Base-by-base conservation (phyloP, 2,113 vertebrate genomes). In the Lagopus leucura region DNA sequence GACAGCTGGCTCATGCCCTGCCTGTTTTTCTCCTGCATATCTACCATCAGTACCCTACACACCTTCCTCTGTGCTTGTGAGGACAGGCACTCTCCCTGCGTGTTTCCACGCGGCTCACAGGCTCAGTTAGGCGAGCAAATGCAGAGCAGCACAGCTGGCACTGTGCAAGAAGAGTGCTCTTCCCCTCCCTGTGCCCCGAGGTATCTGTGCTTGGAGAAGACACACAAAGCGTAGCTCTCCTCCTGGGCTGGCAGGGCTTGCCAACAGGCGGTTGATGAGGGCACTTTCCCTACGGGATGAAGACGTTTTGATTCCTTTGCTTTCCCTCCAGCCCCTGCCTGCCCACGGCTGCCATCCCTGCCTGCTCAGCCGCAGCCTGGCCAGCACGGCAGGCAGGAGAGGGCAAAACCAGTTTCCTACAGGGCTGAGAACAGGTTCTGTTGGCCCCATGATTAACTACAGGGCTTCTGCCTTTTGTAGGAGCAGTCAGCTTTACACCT, bases 371-470 rank as follows among this genome's bases (percentile, higher is more conserved):
- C 52, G 13, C 79, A 43, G 75, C 72, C 80, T 4, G 58, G 71
- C 20, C 70, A 55, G n/a, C 8, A 7, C 28, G 70, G 74, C 58
- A 87, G 58, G 36, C 1, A 52, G 0, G 11, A 88, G 16, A 60
- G 82, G 45, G 69, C 86, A 77, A 88, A 93, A 74, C 47, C 86
- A 88, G 86, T 94, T 88, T 90, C 65, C 73, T 36, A 9, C 42
- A 57, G 73, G 76, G 83, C 60, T 92, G 69, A 28, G 70, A 94
- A 90, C 80, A 74, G 83, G 80, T 93, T 96, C 71, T 54, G 47
- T 95, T 40, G 22, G 69, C 60, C 69, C 27, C 52, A 74, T 43
- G 72, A 63, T 61, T 89, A 85, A 85, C 48, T 48, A 19, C 13
- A 0, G 3, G 72, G 60, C 36, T 91, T 76, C 65, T 95, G 85